A percentile compares a stretch with the other conserved stretches of the same genome.
Evolutionary conservation across 2,113 vertebrate genomes (phyloP).

Genomic region (Odobenus rosmarus): DNA sequence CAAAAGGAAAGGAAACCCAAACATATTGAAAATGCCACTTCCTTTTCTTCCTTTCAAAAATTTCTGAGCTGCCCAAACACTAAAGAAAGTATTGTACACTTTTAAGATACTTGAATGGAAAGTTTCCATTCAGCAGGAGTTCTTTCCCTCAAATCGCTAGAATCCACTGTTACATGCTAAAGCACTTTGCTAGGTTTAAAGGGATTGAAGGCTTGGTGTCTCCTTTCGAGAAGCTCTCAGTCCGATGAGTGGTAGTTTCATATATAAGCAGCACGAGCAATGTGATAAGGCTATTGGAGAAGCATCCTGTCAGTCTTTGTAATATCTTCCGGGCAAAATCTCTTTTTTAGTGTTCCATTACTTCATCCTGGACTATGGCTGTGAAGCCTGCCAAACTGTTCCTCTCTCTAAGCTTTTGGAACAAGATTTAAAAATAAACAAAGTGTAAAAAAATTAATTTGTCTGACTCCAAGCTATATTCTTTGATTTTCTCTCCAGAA

Average conservation of each 20-base stretch:
- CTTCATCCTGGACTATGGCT: not conserved
- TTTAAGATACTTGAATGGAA: not conserved
- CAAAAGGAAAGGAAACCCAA: conserved; percentile 19
- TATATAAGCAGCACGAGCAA: not conserved
- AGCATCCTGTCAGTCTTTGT: not conserved
- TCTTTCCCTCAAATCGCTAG: not conserved
- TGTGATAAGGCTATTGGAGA: not conserved
- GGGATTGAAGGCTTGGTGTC: not conserved
- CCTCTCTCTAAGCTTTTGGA: not conserved
- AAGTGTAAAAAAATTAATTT: conserved; percentile 51
- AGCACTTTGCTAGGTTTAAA: not conserved
- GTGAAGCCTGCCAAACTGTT: not conserved
- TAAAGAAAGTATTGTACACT: not conserved
- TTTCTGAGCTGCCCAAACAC: not conserved
- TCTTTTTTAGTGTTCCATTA: not conserved
- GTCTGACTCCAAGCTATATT: not conserved
- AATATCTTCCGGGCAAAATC: not conserved
- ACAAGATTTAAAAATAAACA: conserved; percentile 51
- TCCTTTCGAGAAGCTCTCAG: not conserved
- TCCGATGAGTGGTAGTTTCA: no score
- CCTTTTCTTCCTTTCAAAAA: not conserved
- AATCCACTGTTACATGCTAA: not conserved
- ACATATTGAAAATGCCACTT: not conserved
- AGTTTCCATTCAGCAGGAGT: not conserved
- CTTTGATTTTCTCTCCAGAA: conserved; percentile 29